A percentile compares a stretch with the other conserved stretches of the same genome.
These are phyloP conservation scores for Machaerirhynchus nigripectus DNA, from an alignment of 2,113 vertebrate genomes.

Conservation along the genomic window DNA sequence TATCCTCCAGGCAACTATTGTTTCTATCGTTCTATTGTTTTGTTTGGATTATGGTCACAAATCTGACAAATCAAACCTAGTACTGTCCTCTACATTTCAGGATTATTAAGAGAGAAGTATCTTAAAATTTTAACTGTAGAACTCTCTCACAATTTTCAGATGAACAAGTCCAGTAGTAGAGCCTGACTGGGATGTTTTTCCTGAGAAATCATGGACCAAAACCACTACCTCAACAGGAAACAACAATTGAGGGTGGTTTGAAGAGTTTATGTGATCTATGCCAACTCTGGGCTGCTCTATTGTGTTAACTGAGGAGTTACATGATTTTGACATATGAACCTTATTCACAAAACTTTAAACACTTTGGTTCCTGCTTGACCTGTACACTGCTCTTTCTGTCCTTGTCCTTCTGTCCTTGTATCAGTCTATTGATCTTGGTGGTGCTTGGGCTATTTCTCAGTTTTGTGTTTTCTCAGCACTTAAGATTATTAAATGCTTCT, in stretches of 20 bases:
- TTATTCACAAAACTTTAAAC: neutral
- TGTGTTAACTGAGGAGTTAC: neutral
- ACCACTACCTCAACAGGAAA: neutral
- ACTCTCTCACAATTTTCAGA: neutral
- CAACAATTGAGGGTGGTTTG: neutral
- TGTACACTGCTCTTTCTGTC: neutral
- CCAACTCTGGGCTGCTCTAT: neutral
- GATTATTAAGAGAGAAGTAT: neutral
- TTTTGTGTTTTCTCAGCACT: neutral
- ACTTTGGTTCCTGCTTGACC: neutral
- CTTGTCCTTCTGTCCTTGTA: neutral
- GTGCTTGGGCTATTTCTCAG: neutral
- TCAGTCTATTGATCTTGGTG: neutral
- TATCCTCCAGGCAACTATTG: neutral
- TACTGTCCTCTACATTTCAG: fast-evolving
- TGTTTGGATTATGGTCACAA: neutral
- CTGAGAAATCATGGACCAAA: neutral
- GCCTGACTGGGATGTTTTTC: neutral
- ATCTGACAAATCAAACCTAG: neutral
- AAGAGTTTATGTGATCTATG: neutral
- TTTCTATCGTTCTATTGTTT: neutral
- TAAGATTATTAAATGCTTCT: neutral
- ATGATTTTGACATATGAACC: neutral
- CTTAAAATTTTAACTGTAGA: neutral
- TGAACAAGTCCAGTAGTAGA: neutral